Evolutionary conservation across 1,140 invertebrate species (phyloP).

Genomic region (Drosophila sp.): DNA sequence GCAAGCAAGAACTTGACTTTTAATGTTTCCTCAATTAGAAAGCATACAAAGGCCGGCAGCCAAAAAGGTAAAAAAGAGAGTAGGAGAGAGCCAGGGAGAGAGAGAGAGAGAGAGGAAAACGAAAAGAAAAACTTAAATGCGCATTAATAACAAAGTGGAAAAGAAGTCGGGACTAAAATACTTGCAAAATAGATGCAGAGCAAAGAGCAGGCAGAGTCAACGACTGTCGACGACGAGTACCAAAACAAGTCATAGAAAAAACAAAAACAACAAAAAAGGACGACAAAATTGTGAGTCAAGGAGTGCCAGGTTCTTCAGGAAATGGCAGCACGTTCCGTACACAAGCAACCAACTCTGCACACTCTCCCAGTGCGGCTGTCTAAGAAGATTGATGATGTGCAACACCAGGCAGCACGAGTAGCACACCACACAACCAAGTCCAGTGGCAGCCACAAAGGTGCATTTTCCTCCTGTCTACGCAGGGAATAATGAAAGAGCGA

Average conservation of each 20-base stretch:
- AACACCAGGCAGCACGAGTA: neutral
- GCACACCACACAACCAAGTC: conserved; percentile 16
- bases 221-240: conserved; percentile 60
- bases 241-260: conserved; percentile 27
- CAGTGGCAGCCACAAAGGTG: conserved; percentile 53
- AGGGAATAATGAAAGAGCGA: neutral
- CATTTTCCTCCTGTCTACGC: conserved; percentile 15
- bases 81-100: conserved; percentile 17
- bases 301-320: conserved; percentile 46
- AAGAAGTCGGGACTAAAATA: conserved; percentile 53
- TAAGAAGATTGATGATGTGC: conserved; percentile 80
- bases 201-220: conserved; percentile 49
- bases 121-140: conserved; percentile 74
- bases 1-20: conserved; percentile 78
- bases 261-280: neutral
- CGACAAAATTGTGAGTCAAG: conserved; percentile 63
- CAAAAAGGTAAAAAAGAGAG: conserved; percentile 72
- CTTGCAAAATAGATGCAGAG: conserved; percentile 59
- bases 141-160: conserved; percentile 79
- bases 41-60: conserved; percentile 65
- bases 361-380: conserved; percentile 55
- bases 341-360: conserved; percentile 41
- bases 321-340: conserved; percentile 74
- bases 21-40: conserved; percentile 81
- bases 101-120: conserved; percentile 12